Evolutionary conservation across 2,113 vertebrate genomes (phyloP).

Genomic region (Petrocephalus microphthalmus): DNA sequence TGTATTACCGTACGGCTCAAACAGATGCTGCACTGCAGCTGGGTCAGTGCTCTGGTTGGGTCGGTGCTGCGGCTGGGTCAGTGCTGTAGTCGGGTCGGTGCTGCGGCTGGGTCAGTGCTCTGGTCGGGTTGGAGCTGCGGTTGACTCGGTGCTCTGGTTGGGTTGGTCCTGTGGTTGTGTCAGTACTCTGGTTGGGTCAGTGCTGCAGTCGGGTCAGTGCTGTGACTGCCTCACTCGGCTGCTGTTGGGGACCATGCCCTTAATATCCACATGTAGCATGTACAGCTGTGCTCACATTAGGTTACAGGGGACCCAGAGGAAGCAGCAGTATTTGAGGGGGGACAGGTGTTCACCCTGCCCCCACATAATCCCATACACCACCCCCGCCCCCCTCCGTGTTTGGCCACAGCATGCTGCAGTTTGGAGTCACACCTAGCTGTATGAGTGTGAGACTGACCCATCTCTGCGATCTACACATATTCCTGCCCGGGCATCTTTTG

Average conservation of each 20-base stretch:
- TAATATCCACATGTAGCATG: neutral
- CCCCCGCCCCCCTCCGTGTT: neutral
- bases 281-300: neutral
- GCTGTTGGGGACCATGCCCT: neutral
- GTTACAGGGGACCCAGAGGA: neutral
- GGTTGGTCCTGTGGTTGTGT: neutral
- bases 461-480: neutral
- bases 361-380: neutral
- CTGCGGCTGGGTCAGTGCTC: too few species aligned
- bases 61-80: too few species aligned
- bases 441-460: neutral
- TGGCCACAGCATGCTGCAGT: neutral
- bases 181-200: neutral
- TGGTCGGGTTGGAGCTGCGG: too few species aligned
- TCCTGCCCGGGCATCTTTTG: neutral
- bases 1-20: neutral
- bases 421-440: neutral
- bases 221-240: neutral
- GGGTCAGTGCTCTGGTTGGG: too few species aligned
- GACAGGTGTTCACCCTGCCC: neutral
- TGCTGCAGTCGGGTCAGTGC: neutral
- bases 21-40: neutral
- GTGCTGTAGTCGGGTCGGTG: too few species aligned
- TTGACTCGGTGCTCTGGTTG: too few species aligned
- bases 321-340: neutral